A percentile compares a stretch with the other conserved stretches of the same genome.
phyloP scores from a whole-genome alignment of 2,888 invertebrate species.

The Cephus spinipes region DNA sequence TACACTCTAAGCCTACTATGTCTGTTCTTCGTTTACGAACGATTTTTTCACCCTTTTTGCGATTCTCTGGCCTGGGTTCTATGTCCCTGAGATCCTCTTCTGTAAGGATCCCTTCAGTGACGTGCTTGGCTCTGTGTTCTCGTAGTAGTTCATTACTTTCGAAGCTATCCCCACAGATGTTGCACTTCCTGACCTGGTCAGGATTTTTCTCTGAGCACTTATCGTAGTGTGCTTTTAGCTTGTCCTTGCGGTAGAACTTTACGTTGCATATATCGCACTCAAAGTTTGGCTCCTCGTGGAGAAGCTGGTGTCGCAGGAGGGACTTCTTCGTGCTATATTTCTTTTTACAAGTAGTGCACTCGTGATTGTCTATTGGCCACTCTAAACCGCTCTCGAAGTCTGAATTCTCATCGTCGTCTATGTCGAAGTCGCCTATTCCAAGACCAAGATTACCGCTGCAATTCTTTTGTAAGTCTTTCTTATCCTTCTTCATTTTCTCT shows the following conservation, averaged over 20 bases:
- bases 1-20: conserved; percentile 62
- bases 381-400: conserved; percentile 60
- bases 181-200: conserved; percentile 63
- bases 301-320: conserved; percentile 58
- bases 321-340: conserved; percentile 64
- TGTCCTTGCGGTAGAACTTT: conserved; percentile 63
- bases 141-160: conserved; percentile 61
- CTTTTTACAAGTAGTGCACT: conserved; percentile 62
- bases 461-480: conserved; percentile 27
- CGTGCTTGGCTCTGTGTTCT: conserved; percentile 60
- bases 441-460: neutral
- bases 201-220: conserved; percentile 65
- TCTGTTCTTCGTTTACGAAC: conserved; percentile 60
- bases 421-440: conserved; percentile 30
- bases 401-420: conserved; percentile 56
- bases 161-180: conserved; percentile 62
- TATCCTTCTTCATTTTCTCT: conserved; percentile 30
- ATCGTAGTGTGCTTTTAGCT: conserved; percentile 63
- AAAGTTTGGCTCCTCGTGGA: conserved; percentile 64
- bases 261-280: conserved; percentile 64
- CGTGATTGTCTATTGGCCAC: conserved; percentile 63
- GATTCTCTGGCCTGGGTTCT: conserved; percentile 53
- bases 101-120: conserved; percentile 61
- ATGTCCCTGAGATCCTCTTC: conserved; percentile 61
- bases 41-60: conserved; percentile 51